Evolutionary conservation across 1,140 invertebrate genomes (phyloP), one percentile per base, ranked within the genome.

Genomic region (Trichonephila clavata): DNA sequence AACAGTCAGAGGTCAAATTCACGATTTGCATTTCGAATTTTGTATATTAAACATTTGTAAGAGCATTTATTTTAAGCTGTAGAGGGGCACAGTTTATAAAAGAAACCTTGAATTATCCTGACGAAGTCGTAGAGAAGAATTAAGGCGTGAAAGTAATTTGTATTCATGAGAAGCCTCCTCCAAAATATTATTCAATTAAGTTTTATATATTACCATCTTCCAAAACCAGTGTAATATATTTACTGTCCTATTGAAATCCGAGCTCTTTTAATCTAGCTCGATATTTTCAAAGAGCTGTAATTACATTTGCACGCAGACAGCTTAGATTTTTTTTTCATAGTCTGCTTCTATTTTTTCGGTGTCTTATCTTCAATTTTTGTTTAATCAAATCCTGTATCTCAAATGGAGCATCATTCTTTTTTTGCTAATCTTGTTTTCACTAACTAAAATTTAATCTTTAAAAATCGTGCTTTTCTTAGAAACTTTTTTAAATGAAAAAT

Each of bases 81-180:
- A 39, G 32, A 77, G 24, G 14, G 27, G 32, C 32, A 77, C 32
- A 32, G 71, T 27, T 27, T 18, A 18, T 77, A 77, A 77, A 32
- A 27, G 32, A 18, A 32, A 77, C 32, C 27, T 77, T 77, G 71
- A 77, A 77, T 77, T 77, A 77, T 39, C 32, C 18, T 27, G 6
- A 39, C 27, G 32, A 77, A 39, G 32, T 32, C 71, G 32, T 16
- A 18, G 14, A 32, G 32, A 77, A 77, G 32, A 77, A 77, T 77
- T 39, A 77, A 77, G 71, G 71, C 71, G 27, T 39, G 24, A 77
- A 77, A 39, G 27, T 39, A 6, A 27, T 77, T 77, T 77, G 71
- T 77, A 77, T 77, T 77, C 71, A 77, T 77, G 71, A 77, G 27
- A 77, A 77, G 71, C 18, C 27, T 77, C 71, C 27, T 77, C 3